Evolutionary conservation across 2,888 invertebrate genomes (phyloP), one percentile per base, ranked within the genome.

Genomic region (Seira musarum): DNA sequence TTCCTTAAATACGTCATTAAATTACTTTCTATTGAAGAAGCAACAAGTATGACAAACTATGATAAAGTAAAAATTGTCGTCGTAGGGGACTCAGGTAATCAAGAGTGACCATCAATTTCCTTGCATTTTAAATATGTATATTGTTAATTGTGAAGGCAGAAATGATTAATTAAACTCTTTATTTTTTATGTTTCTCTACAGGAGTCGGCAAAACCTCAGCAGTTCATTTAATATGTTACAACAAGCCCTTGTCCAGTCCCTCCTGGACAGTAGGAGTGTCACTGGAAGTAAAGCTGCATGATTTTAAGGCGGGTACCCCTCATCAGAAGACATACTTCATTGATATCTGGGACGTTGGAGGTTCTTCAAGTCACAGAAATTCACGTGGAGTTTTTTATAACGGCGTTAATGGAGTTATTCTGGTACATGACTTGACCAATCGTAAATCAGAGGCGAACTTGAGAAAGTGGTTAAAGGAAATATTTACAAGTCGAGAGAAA

Each of bases 201-300:
- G 98, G 98, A 82, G 98, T 99, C 82, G 99, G 99, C 21, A 99
- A 99, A 91, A 96, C 98, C 2, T 97, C 97, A 0, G 91, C 99
- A 65, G 96, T 96, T 0, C 95, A 98, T 90, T 90, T 98, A 81
- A 94, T 98, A 86, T 95, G 96, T 72, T 94, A 97, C 87, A 94
- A 94, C 88, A 94, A 96, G 88, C 93, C 96, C 0, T 91, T 97
- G 2, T 91, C 92, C 72, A 95, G 95, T 81, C 96, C 97, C 0
- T 94, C 96, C 73, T 98, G 97, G 96, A 99, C 99, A 0, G 94
- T 99, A 57, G 99, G 99, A 1, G 97, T 97, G 89, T 94, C 96
- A 0, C 94, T 98, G 0, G 98, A 99, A 90, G 96, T 98, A 0
- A 97, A 97, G 90, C 90, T 98, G 67, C 98, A 98, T 88, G 95